Percentiles rank a stretch among this genome's conserved stretches.
These are phyloP conservation scores for Melanotaenia pygmaea DNA, from an alignment of 2,797 vertebrate genomes.

Conservation along the genomic window DNA sequence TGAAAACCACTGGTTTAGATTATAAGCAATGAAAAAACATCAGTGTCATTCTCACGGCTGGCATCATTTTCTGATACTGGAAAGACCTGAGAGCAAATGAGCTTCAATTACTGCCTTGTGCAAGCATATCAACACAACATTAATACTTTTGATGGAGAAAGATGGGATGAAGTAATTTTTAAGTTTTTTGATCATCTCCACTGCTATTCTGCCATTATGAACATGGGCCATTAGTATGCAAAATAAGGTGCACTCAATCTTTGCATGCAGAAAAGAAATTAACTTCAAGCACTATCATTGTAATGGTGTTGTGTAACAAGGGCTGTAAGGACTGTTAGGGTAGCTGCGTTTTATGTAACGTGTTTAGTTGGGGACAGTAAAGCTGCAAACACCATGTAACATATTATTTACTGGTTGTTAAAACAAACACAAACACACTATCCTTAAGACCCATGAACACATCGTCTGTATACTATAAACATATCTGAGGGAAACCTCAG, in stretches of 20 bases:
- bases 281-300: constrained; percentile 60
- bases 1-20: constrained; percentile 5
- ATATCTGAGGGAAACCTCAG: constrained; percentile 47
- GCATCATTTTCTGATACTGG: background rate
- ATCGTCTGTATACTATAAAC: constrained; percentile 33
- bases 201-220: constrained; percentile 58
- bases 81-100: constrained; percentile 45
- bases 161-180: constrained; percentile 47
- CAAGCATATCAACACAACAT: constrained; percentile 52
- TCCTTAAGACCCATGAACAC: constrained; percentile 14
- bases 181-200: constrained; percentile 58
- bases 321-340: constrained; percentile 40
- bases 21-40: constrained; percentile 1
- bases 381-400: constrained; percentile 32
- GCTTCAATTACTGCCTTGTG: constrained; percentile 54
- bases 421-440: constrained; percentile 1
- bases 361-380: constrained; percentile 18
- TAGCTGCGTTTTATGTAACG: constrained; percentile 41
- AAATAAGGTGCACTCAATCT: constrained; percentile 70
- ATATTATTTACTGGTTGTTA: constrained; percentile 14
- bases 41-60: background rate
- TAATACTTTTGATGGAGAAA: constrained; percentile 39
- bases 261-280: constrained; percentile 69
- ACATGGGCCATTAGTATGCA: constrained; percentile 69
- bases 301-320: constrained; percentile 51